These are phyloP conservation scores for Pagetopsis macropterus DNA, from an alignment of 2,797 vertebrate species.

Conservation along the genomic window DNA sequence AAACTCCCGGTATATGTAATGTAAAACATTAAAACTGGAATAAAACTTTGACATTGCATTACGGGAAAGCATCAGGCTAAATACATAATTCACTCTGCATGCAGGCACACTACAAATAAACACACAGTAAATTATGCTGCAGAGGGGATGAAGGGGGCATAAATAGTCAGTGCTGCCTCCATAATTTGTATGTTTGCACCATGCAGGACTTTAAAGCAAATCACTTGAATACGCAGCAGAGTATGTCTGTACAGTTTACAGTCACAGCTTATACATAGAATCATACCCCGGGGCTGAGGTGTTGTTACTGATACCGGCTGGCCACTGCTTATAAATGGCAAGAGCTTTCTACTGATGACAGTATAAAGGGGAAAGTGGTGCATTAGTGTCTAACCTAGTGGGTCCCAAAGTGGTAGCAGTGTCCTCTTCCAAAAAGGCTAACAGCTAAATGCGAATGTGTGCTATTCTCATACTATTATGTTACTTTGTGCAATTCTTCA, in stretches of 20 bases:
- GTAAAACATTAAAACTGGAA: not conserved
- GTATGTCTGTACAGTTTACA: conserved; percentile 56
- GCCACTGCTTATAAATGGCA: conserved; percentile 70
- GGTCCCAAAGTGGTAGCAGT: not conserved
- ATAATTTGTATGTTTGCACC: conserved; percentile 47
- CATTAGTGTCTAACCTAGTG: conserved; percentile 11
- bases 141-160: conserved; percentile 27
- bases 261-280: conserved; percentile 78
- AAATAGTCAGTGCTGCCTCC: conserved; percentile 30
- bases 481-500: not conserved
- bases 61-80: conserved; percentile 19
- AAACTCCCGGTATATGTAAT: not conserved
- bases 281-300: conserved; percentile 69
- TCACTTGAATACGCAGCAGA: conserved; percentile 60
- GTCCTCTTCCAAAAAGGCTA: not conserved
- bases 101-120: conserved; percentile 55
- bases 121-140: conserved; percentile 51
- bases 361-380: conserved; percentile 29
- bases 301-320: conserved; percentile 74
- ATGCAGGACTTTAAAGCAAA: conserved; percentile 53
- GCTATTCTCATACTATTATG: not conserved
- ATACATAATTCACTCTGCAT: not conserved
- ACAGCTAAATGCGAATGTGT: not conserved
- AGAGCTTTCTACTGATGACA: conserved; percentile 49
- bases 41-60: conserved; percentile 12